Evolutionary conservation across 2,797 vertebrate genomes (phyloP), one percentile per base, ranked within the genome.

Genomic region (Caiman crocodilus): DNA sequence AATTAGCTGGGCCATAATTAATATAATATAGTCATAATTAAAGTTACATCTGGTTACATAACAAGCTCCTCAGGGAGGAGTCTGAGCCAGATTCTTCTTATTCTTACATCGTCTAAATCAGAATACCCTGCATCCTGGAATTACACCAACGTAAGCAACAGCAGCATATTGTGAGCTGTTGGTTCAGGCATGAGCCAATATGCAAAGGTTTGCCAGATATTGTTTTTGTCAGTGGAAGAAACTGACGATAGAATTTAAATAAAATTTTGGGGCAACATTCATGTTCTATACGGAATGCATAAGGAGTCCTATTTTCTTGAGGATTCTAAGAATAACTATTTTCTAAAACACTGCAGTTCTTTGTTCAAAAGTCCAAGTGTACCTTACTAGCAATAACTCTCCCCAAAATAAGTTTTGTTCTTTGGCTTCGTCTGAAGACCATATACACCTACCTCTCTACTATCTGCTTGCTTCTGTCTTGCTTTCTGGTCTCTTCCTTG

Each of bases 71-170:
- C 55, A 84, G 84, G 79, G 89, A 74, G 58, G 95, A 93, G 79
- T 84, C 79, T 84, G 76, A 79, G 15, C 67, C 78, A 94, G 63
- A 94, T 95, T 95, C 91, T 92, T 82, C 90, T 89, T 60, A 90
- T 88, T 96, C 88, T 90, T 85, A 93, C 80, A 26, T 74, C 90
- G 50, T n/a, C 23, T 0, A 91, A 93, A 78, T 84, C 80, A 73
- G 84, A 84, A 83, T 56, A 86, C 92, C 92, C 67, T 73, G 21
- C 26, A 93, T 57, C 58, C n/a, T 57, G 67, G 17, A n/a, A 79
- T 77, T 85, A 71, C 57, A 93, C 60, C 87, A 82, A 28, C 14
- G 0, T 59, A 78, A 82, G 79, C 58, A 82, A 87, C 94, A 64
- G 10, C 60, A 80, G 74, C 28, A 56, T 79, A 35, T 11, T 76